These are phyloP conservation scores for Pyxicephalus adspersus DNA, from an alignment of 2,113 vertebrate genomes.

Conservation along the genomic window DNA sequence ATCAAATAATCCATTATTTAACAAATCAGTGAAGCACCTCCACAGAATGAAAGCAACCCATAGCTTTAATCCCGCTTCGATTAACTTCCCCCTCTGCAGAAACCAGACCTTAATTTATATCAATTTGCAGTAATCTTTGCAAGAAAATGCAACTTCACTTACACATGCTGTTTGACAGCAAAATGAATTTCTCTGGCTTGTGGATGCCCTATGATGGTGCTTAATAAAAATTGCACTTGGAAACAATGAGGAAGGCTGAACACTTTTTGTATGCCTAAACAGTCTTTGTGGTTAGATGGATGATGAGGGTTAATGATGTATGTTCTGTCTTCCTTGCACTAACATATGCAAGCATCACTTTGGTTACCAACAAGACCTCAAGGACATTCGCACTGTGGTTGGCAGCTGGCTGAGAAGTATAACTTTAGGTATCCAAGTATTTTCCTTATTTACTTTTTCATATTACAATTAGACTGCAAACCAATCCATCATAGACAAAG, in stretches of 20 bases:
- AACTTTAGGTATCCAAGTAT: slow-evolving; percentile 46
- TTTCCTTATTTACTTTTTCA: slow-evolving; percentile 51
- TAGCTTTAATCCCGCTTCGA: slow-evolving; percentile 76
- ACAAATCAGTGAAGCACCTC: slow-evolving; percentile 73
- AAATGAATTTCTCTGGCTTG: slow-evolving; percentile 70
- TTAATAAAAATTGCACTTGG: slow-evolving; percentile 73
- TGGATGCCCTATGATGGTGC: slow-evolving; percentile 69
- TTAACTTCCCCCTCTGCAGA: slow-evolving; percentile 79
- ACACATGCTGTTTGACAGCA: slow-evolving; percentile 69
- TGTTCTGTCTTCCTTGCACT: slow-evolving; percentile 66
- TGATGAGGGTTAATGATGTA: slow-evolving; percentile 76
- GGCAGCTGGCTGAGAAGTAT: slow-evolving; percentile 36
- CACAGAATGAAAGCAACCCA: slow-evolving; percentile 72
- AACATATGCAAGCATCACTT: slow-evolving; percentile 64
- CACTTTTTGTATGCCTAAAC: slow-evolving; percentile 71
- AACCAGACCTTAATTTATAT: slow-evolving; percentile 87
- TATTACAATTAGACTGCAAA: neutral
- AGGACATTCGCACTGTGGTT: slow-evolving; percentile 71
- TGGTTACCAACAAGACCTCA: slow-evolving; percentile 71
- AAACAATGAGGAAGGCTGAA: slow-evolving; percentile 66
- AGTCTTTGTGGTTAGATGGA: slow-evolving; percentile 67
- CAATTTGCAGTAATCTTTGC: slow-evolving; percentile 78
- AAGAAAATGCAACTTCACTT: slow-evolving; percentile 72
- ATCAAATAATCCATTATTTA: slow-evolving; percentile 73
- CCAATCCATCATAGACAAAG: neutral